phyloP scores from a whole-genome alignment of 2,113 vertebrate genomes.

The Ictalurus punctatus region DNA sequence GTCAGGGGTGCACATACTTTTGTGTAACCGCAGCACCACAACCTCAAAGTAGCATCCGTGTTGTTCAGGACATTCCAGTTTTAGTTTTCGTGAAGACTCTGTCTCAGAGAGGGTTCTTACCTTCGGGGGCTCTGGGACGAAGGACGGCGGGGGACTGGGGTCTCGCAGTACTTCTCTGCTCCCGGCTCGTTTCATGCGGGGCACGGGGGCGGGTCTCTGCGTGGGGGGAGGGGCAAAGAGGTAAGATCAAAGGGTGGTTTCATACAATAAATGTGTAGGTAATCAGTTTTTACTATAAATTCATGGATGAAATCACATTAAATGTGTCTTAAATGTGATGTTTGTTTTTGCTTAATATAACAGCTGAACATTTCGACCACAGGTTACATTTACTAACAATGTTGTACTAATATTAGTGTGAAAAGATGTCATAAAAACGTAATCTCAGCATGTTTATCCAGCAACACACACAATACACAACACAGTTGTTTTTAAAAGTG shows the following conservation, averaged over 20 bases:
- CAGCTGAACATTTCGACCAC: too few relatives aligned
- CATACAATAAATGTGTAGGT: not conserved
- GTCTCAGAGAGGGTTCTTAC: constrained; percentile 65
- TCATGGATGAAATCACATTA: not conserved
- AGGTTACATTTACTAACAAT: not conserved
- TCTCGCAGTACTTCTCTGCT: constrained; percentile 89
- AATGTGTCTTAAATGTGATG: too few relatives aligned
- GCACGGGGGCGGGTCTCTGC: constrained; percentile 80
- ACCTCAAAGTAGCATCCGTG: too few relatives aligned
- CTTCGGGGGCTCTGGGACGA: constrained; percentile 97
- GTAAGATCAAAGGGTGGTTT: not conserved
- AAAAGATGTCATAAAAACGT: too few relatives aligned
- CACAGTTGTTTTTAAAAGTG: too few relatives aligned
- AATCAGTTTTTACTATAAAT: not conserved
- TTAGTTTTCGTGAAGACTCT: not conserved
- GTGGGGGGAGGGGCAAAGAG: constrained; percentile 19
- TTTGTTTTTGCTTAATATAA: too few relatives aligned
- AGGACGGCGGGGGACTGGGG: constrained; percentile 89
- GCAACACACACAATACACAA: not conserved
- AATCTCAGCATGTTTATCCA: not conserved
- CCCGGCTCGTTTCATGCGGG: constrained; percentile 81
- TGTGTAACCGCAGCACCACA: not conserved
- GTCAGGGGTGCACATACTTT: not conserved
- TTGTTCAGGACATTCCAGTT: not conserved
- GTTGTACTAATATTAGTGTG: not conserved